Evolutionary conservation across 2,113 vertebrate species (phyloP), one percentile per base, ranked within the genome.

Genomic region (Boulengeromyrus knoepffleri): DNA sequence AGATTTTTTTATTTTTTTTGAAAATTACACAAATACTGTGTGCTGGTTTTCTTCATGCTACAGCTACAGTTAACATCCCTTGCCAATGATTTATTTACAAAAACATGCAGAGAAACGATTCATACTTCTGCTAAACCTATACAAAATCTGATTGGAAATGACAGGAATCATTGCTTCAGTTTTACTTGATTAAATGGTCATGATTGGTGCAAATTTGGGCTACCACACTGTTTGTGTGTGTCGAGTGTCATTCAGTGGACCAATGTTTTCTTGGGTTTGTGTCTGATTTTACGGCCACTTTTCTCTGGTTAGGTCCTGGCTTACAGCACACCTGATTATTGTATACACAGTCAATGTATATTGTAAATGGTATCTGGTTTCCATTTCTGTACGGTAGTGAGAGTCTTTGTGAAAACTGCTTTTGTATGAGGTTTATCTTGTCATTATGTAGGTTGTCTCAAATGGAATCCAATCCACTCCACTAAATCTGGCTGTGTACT

Each of bases 401-500:
- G 31, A 80, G 27, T 42, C 74, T 80, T 42, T 13, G 19, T 90
- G n/a, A 45, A 24, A 19, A 21, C 10, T 17, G 45, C 15, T 5
- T n/a, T 47, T 77, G 45, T 46, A 19, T 62, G n/a, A 12, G 74
- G 4, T 47, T 7, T 53, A 92, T 21, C 50, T 39, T 31, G 47
- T 53, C 85, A 39, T 66, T 93, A 92, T 93, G 89, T 95, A 99
- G 98, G 99, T 99, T 84, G 96, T 94, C 91, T 98, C 98, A 90
- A 98, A 99, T 66, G 98, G 98, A 49, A 98, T 99, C 93, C 98
- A 97, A 90, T 99, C 99, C 87, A 99, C 98, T 62, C 99, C 98
- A 52, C 95, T 99, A 74, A 99, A 99, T 93, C 96, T 99, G 92
- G 97, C 98, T 10, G 97, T 98, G 3, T 99, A 99, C 91, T 99